phyloP scores from a whole-genome alignment of 35 echinoderm and acorn worm species.

The Apostichopus parvimensis region DNA sequence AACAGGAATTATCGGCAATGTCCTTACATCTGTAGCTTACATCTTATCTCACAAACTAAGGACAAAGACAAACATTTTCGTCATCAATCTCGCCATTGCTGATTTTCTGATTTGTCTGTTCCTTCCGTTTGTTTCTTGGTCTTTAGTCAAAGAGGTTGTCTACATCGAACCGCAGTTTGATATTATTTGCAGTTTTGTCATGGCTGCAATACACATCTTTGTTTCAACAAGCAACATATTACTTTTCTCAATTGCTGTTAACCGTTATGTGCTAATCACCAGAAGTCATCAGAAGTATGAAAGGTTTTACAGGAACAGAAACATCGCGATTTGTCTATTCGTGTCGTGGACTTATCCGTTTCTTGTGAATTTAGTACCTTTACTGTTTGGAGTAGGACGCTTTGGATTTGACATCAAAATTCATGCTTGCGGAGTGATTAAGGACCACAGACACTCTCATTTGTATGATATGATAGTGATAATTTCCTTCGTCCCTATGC shows the following conservation, averaged over 20 bases:
- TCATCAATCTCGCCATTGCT: slow-evolving; percentile 21
- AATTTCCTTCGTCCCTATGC: neutral
- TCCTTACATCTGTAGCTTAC: neutral
- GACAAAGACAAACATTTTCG: slow-evolving; percentile 18
- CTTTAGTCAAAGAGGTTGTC: neutral
- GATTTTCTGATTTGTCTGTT: neutral
- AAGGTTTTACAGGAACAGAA: neutral
- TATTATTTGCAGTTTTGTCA: slow-evolving; percentile 1
- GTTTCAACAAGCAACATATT: neutral
- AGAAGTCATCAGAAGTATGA: neutral
- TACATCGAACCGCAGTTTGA: neutral
- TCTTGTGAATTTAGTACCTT: neutral
- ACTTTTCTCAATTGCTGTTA: neutral
- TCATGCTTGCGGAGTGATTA: neutral
- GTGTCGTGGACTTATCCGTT: slow-evolving; percentile 3
- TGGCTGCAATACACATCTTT: neutral
- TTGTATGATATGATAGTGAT: neutral
- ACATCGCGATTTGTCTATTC: neutral
- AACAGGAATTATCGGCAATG: neutral
- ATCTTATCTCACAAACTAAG: slow-evolving; percentile 4
- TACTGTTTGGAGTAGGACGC: neutral
- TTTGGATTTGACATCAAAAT: slow-evolving; percentile 21
- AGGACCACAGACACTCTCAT: neutral
- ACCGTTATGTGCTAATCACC: neutral
- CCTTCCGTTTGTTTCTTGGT: slow-evolving; percentile 7